Percentiles rank a stretch among this genome's conserved stretches.
Evolutionary conservation across 1,140 invertebrate genomes (phyloP).

Genomic region (Drosophila cardini): DNA sequence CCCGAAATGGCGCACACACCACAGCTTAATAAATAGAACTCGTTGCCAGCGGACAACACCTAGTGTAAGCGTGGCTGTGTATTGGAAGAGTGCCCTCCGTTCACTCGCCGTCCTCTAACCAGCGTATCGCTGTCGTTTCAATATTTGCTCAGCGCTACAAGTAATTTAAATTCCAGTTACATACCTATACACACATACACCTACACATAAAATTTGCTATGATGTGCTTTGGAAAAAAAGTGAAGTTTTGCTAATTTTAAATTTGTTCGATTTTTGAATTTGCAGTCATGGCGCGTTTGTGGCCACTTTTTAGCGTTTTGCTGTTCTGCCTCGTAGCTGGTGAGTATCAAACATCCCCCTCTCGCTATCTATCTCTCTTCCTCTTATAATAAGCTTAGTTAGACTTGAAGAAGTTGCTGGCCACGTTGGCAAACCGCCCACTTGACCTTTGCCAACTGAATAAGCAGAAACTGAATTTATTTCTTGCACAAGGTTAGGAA

Average conservation of each 20-base stretch:
- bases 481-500: conserved; percentile 61
- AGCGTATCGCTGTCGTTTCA: conserved; percentile 48
- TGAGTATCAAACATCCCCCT: conserved; percentile 59
- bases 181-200: background rate
- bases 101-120: conserved; percentile 59
- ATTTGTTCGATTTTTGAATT: conserved; percentile 46
- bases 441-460: conserved; percentile 71
- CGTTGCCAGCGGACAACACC: conserved; percentile 82
- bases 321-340: conserved; percentile 72
- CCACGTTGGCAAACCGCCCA: conserved; percentile 46
- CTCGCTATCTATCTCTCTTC: background rate
- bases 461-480: conserved; percentile 38
- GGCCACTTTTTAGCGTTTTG: conserved; percentile 75
- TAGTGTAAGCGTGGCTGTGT: conserved; percentile 85
- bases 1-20: conserved; percentile 66
- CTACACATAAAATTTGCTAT: conserved; percentile 1
- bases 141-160: conserved; percentile 56
- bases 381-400: background rate
- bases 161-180: conserved; percentile 52
- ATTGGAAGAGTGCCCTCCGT: conserved; percentile 79
- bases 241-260: conserved; percentile 50
- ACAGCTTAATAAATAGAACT: conserved; percentile 85
- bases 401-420: conserved; percentile 25
- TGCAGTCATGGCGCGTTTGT: conserved; percentile 79
- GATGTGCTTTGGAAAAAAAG: conserved; percentile 25